Evolutionary conservation across 1,140 invertebrate species (phyloP).

Genomic region (Drosophila ohnishii): DNA sequence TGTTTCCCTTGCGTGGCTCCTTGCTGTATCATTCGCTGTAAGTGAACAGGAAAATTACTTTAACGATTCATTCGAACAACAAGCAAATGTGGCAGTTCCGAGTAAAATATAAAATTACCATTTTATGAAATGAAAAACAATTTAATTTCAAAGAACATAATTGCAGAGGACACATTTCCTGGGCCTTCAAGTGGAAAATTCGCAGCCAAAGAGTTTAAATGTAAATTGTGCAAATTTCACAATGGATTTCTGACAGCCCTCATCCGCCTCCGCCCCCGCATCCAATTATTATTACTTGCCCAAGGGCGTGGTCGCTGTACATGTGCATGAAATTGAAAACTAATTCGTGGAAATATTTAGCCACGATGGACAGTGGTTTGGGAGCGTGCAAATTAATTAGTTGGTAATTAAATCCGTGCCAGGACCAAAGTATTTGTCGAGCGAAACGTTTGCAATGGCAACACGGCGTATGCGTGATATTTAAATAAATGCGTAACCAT

Average conservation of each 20-base stretch:
- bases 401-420: slow-evolving; percentile 50
- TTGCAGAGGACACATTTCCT: slow-evolving; percentile 24
- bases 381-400: slow-evolving; percentile 48
- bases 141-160: slow-evolving; percentile 15
- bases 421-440: neutral
- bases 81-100: slow-evolving; percentile 30
- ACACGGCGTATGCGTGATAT: slow-evolving; percentile 46
- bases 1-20: neutral
- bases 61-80: slow-evolving; percentile 20
- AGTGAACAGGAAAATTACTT: slow-evolving; percentile 54
- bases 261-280: neutral
- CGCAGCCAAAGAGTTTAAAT: slow-evolving; percentile 14
- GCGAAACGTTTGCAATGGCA: neutral
- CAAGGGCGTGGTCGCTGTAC: slow-evolving; percentile 15
- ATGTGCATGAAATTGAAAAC: slow-evolving; percentile 51
- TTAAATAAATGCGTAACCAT: slow-evolving; percentile 8
- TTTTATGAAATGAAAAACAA: slow-evolving; percentile 34
- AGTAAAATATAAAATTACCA: neutral
- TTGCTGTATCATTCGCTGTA: slow-evolving; percentile 19
- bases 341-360: slow-evolving; percentile 36
- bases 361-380: neutral
- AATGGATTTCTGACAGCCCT: slow-evolving; percentile 21
- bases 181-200: slow-evolving; percentile 38
- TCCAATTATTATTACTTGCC: slow-evolving; percentile 18
- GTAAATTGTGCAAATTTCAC: slow-evolving; percentile 28